Evolutionary conservation across 2,797 vertebrate species (phyloP).

Genomic region (Myotis daubentonii): DNA sequence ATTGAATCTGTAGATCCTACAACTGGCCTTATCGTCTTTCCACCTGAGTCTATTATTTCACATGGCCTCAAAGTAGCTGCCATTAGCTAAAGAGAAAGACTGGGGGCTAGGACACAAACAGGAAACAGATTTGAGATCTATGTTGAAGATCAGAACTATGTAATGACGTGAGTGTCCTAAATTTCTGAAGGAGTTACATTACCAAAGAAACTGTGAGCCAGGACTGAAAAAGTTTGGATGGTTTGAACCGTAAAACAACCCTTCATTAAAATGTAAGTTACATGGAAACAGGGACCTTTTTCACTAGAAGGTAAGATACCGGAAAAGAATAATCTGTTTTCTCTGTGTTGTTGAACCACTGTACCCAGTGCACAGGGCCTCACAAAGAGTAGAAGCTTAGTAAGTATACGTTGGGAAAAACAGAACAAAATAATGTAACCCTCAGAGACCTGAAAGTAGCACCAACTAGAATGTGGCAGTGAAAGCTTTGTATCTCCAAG

Average conservation of each 20-base stretch:
- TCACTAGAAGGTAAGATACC: not conserved
- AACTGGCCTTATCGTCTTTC: not conserved
- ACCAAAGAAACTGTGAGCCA: slow-evolving; percentile 52
- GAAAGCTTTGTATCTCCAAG: not conserved
- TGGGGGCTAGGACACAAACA: not conserved
- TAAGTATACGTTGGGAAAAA: not conserved
- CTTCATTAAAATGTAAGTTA: not conserved
- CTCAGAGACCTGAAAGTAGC: not conserved
- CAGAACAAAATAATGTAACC: not conserved
- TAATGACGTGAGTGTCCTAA: not conserved
- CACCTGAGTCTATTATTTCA: not conserved
- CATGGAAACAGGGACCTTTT: not conserved
- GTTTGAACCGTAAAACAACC: slow-evolving; percentile 45
- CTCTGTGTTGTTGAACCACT: not conserved
- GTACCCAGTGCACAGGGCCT: not conserved
- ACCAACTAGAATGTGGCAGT: not conserved
- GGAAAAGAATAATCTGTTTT: not conserved
- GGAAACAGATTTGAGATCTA: slow-evolving; percentile 45
- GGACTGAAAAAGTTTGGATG: not conserved
- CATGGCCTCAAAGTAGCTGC: not conserved
- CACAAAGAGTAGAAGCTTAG: not conserved
- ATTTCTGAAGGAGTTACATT: slow-evolving; percentile 40
- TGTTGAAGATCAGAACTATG: slow-evolving; percentile 51
- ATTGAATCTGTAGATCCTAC: not conserved
- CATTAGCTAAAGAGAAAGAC: not conserved